Base-by-base conservation (phyloP, 2,113 vertebrate species). In the Geococcyx californianus region DNA sequence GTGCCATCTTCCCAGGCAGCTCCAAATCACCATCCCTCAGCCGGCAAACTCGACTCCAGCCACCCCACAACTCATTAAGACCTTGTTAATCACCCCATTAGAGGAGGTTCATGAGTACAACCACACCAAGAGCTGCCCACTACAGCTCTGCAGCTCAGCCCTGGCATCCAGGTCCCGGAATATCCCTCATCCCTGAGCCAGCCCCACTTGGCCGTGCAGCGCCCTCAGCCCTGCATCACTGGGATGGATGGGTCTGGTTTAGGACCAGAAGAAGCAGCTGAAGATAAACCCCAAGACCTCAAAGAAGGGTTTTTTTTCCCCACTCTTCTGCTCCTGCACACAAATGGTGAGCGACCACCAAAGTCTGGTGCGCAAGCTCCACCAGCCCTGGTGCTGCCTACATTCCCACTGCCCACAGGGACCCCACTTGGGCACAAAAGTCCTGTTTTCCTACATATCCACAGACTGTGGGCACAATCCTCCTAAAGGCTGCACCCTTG, bases 1-100 rank as follows among this genome's bases (percentile, higher is more conserved):
- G 93, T 20, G 15, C 84, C 95, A 88, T 83, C 90, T 91, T 95
- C 94, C 94, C 93, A 96, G 49, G 93, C 91, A 83, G 90, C 91
- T 83, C 87, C 77, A 62, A 56, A 87, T 34, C 80, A 19, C 69
- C 76, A 56, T 19, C 80, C 84, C 84, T 79, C 78, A 54, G 67
- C 75, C 64, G 74, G 24, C 21, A 20, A 49, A 49, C 17, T 38
- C 0, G 0, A 28, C 94, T 64, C 54, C 76, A 55, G 77, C 54
- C 2, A 31, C 67, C 72, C 13, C 2, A 3, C 7, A 56, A 36
- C 62, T 72, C 33, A 40, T 19, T 52, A 20, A 72, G 42, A 31
- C 16, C 63, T 58, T 38, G 66, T 62, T 42, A 49, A 66, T 4
- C 16, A 10, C 23, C 18, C 25, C 20, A 2, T 21, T 16, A 18